A percentile compares a stretch with the other conserved stretches of the same genome.
Evolutionary conservation across 2,113 vertebrate genomes (phyloP).

Genomic region (Clarias batrachus): DNA sequence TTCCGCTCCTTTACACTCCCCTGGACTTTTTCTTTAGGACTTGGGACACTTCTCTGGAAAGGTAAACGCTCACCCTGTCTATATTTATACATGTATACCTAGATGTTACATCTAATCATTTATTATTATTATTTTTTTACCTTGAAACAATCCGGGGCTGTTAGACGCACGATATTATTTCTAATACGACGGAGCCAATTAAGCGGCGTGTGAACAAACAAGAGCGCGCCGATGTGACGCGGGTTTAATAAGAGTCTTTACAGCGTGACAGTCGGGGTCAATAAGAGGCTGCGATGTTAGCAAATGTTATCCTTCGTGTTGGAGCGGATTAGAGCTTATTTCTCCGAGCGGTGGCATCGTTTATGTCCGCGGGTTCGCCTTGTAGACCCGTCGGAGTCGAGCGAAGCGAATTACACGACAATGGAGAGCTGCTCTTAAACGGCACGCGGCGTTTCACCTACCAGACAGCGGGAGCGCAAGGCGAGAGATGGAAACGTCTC

Average conservation of each 20-base stretch:
- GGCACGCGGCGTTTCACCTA: slow-evolving; percentile 94
- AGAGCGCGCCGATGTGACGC: slow-evolving; percentile 73
- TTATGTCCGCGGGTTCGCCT: slow-evolving; percentile 83
- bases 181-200: slow-evolving; percentile 63
- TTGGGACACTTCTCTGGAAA: slow-evolving; percentile 84
- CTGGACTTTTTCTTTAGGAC: slow-evolving; percentile 84
- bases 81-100: slow-evolving; percentile 59
- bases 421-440: slow-evolving; percentile 85
- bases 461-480: slow-evolving; percentile 92
- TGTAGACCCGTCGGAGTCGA: slow-evolving; percentile 87
- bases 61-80: slow-evolving; percentile 74
- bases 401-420: slow-evolving; percentile 93
- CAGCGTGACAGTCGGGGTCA: slow-evolving; percentile 89
- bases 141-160: neutral
- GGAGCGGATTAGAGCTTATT: slow-evolving; percentile 79
- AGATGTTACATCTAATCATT: too few relatives aligned
- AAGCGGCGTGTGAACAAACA: slow-evolving; percentile 71
- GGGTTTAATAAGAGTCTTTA: slow-evolving; percentile 81
- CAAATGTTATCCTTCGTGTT: slow-evolving; percentile 72
- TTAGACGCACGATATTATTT: neutral
- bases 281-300: slow-evolving; percentile 79
- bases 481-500: slow-evolving; percentile 82
- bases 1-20: slow-evolving; percentile 72
- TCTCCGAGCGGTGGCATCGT: slow-evolving; percentile 76
- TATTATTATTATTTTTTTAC: slow-evolving; percentile 29